phyloP scores from a whole-genome alignment of 2,113 vertebrate species.

The Sylvilagus bachmani region DNA sequence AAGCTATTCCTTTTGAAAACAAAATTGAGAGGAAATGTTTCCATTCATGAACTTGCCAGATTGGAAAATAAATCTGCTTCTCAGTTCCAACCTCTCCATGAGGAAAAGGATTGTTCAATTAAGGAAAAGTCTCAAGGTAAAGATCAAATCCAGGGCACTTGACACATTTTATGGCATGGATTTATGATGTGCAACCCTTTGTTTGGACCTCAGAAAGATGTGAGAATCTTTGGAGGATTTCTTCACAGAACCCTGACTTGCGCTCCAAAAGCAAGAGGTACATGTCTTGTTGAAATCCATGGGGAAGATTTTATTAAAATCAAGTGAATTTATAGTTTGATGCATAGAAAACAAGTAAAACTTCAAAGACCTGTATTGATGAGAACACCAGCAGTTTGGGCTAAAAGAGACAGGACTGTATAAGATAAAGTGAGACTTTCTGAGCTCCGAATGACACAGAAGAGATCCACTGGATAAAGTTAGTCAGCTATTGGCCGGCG shows the following conservation, averaged over 20 bases:
- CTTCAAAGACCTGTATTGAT: constrained; percentile 5
- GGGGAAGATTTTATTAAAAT: constrained; percentile 2
- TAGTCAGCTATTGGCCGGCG: not conserved
- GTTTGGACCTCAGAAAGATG: not conserved
- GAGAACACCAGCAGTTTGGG: not conserved
- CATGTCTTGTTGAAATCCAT: not conserved
- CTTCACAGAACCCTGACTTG: not conserved
- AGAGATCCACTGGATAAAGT: not conserved
- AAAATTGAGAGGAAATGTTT: constrained; percentile 1
- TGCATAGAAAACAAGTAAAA: not conserved
- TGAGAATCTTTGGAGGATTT: constrained; percentile 4
- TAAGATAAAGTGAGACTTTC: not conserved
- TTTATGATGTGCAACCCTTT: not conserved
- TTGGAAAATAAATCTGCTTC: not conserved
- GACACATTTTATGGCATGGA: not conserved
- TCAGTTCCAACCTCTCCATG: not conserved
- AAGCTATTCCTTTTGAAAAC: constrained; percentile 22
- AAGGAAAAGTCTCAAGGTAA: not conserved
- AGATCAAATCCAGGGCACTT: constrained; percentile 17
- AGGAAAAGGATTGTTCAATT: not conserved
- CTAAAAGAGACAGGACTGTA: not conserved
- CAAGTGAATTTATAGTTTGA: not conserved
- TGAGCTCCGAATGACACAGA: not conserved
- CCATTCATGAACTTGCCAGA: not conserved
- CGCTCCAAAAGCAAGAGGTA: not conserved